A percentile compares a stretch with the other conserved stretches of the same genome.
Evolutionary conservation across 2,888 invertebrate species (phyloP).

Genomic region (Lucinisca nassula): DNA sequence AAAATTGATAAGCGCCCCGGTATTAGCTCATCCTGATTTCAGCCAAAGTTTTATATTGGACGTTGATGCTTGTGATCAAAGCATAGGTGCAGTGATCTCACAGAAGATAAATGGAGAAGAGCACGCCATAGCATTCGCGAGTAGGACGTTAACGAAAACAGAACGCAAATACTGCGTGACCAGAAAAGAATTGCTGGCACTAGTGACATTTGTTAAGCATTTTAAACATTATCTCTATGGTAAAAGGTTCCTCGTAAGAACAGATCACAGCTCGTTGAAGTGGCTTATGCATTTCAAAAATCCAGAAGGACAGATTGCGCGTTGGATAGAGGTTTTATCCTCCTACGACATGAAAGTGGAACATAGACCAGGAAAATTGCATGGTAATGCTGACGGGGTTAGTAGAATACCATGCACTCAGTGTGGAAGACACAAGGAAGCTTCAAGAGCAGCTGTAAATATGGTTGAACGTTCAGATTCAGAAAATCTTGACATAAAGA

Average conservation of each 20-base stretch:
- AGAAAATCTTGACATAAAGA: too few relatives aligned
- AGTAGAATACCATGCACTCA: too few relatives aligned
- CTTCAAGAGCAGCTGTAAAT: too few relatives aligned
- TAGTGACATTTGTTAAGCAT: background rate
- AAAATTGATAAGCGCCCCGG: too few relatives aligned
- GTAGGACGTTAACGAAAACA: slow-evolving; percentile 22
- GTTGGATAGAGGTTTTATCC: background rate
- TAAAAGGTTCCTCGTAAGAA: background rate
- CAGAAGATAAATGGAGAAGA: slow-evolving; percentile 22
- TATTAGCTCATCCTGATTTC: too few relatives aligned
- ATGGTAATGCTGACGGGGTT: slow-evolving; percentile 42
- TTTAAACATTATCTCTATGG: slow-evolving; percentile 64
- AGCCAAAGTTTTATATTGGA: slow-evolving; percentile 6
- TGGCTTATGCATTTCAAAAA: background rate
- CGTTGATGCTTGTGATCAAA: slow-evolving; percentile 46
- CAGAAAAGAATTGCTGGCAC: background rate
- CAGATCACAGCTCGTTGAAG: background rate
- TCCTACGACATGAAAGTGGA: background rate
- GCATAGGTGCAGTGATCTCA: slow-evolving; percentile 37
- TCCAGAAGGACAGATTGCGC: background rate
- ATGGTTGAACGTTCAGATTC: too few relatives aligned
- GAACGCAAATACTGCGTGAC: background rate
- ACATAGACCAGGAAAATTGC: slow-evolving; percentile 30
- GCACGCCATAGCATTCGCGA: slow-evolving; percentile 35
- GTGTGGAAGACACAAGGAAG: too few relatives aligned